Conservation (phyloP, 2,113 vertebrate species). For the Saiga tatarica region DNA sequence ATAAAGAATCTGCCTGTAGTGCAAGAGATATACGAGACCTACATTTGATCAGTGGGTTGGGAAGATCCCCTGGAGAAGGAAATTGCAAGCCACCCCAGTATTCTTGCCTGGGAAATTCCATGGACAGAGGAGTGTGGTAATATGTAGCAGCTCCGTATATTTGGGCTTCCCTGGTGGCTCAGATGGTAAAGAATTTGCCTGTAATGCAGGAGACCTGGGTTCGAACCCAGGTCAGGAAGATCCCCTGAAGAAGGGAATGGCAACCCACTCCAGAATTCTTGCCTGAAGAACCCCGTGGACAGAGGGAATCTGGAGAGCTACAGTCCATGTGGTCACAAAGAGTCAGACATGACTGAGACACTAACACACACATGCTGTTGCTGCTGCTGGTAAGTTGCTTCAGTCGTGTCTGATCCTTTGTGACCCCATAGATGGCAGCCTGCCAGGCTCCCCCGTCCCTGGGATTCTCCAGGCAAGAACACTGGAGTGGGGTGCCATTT, state of each 20-base stretch:
- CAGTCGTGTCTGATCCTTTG: no score
- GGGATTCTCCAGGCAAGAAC: no score
- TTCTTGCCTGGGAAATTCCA: background rate
- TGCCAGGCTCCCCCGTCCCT: no score
- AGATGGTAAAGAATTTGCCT: background rate
- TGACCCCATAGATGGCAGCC: no score
- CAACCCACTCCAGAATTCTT: background rate
- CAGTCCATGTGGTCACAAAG: background rate
- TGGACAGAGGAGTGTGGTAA: rapidly evolving
- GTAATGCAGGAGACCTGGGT: background rate
- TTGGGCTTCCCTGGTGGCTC: background rate
- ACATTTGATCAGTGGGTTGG: rapidly evolving
- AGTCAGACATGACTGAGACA: background rate
- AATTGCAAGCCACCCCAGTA: background rate
- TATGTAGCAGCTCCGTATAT: background rate
- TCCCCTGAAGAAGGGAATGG: background rate
- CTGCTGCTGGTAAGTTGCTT: no score
- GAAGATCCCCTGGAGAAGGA: background rate
- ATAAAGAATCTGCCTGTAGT: background rate
- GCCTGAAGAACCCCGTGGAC: background rate
- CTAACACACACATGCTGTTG: background rate
- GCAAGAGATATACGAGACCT: background rate
- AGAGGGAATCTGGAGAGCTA: background rate
- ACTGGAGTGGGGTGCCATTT: no score
- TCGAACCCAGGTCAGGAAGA: background rate